Evolutionary conservation across 2,113 vertebrate genomes (phyloP), one percentile per base, ranked within the genome.

Genomic region (Engraulis encrasicolus): DNA sequence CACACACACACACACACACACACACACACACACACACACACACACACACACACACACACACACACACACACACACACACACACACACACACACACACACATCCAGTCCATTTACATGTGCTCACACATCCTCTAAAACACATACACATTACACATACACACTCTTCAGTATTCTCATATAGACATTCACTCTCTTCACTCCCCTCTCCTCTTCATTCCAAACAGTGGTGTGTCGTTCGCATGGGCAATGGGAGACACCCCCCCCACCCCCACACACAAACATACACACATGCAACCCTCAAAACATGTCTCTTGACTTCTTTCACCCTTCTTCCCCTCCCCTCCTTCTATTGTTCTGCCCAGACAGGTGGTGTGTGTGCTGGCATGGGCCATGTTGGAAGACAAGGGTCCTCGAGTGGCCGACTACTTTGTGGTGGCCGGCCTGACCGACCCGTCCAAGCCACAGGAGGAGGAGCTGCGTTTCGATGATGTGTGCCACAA

Each of bases 381-480:
- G 58, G 58, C 58, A 97, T 97, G 96, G 96, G 96, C 96, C 92
- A 99, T 98, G 97, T 96, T 97, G 96, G 98, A 99, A 95, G 98
- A 99, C 95, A 99, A 98, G 94, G 97, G 97, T 49, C 97, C 96
- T 87, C 98, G 97, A 92, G 98, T 99, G 89, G 98, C 98, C 36
- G 98, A 99, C 94, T 99, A 99, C 94, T 99, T 99, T 87, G 98
- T 99, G 90, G 96, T 99, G 88, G 98, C 98, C 0, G 98, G 98
- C 88, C 94, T 99, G 84, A 98, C 98, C 0, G 96, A 98, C 86
- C 94, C 93, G 37, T 97, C 97, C 82, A 98, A 97, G 89, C 98
- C 97, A 34, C 95, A 98, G n/a, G 98, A 99, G 89, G 97, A 99
- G 85, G 97, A 99, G 90, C 95, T 98, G 89, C 97, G 97, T 89